Evolutionary conservation across 2,888 invertebrate species (phyloP), one percentile per base, ranked within the genome.

Genomic region (Athalia rosae): DNA sequence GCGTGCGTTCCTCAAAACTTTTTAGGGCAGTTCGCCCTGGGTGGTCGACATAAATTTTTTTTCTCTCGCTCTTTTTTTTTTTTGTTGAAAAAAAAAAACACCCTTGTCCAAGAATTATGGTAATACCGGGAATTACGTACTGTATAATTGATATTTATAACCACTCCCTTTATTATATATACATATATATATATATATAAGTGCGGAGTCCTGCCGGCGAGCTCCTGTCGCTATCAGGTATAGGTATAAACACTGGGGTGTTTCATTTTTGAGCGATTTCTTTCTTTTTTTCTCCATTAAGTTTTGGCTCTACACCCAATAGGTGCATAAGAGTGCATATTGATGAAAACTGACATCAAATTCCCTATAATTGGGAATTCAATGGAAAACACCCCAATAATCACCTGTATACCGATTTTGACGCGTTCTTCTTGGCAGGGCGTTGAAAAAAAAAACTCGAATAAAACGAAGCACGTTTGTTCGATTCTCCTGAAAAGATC

Each of bases 131-230:
- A 86, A 86, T 87, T 86, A 85, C 85, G 80, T 84, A 86, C 84
- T 85, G 84, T 85, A 86, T 88, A 88, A 89, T 88, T 89, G 88
- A 87, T 87, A 87, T 88, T 88, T 88, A 88, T 86, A 86, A 86
- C 85, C 85, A 79, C 8, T 59, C 48, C 50, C 62, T 62, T n/a
- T 59, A 28, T 28, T 28, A 28, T 28, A 28, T 61, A 48, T 66
- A 45, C 5, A n/a, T n/a, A n/a, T n/a, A n/a, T n/a, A n/a, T n/a
- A n/a, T 28, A 28, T 28, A 28, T 61, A 48, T 66, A 45, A 5
- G 28, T 28, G 28, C 28, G 28, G 28, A 28, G 28, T 28, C 28
- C 28, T 28, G 28, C 28, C 28, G 28, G 28, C 28, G 28, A n/a
- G n/a, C n/a, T n/a, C n/a, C n/a, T n/a, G n/a, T n/a, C n/a, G n/a